phyloP scores from a whole-genome alignment of 2,797 vertebrate species.

The Megalops cyprinoides region DNA sequence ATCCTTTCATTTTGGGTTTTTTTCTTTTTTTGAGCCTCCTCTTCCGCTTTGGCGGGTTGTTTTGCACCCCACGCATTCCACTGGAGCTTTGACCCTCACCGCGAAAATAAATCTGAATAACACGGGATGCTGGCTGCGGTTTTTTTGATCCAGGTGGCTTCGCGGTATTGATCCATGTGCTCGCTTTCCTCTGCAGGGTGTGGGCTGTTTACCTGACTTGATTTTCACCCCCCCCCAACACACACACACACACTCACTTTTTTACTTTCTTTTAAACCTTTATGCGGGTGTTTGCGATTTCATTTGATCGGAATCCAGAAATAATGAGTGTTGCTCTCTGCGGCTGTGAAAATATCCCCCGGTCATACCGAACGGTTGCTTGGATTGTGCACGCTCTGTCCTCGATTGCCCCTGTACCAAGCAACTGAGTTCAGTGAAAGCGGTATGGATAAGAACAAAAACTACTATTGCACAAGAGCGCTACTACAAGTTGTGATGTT shows the following conservation, averaged over 20 bases:
- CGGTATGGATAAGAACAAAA: too few species aligned
- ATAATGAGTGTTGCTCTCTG: not conserved
- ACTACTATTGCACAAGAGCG: too few species aligned
- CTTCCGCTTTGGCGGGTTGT: slow-evolving; percentile 44
- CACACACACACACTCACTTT: too few species aligned
- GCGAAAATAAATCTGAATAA: not conserved
- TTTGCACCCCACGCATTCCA: slow-evolving; percentile 45
- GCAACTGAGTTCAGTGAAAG: too few species aligned
- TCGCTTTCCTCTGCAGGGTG: not conserved
- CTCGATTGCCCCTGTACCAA: not conserved
- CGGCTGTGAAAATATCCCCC: not conserved
- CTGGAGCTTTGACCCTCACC: slow-evolving; percentile 26
- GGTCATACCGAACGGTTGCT: not conserved
- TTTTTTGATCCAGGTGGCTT: slow-evolving; percentile 23
- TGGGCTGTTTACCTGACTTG: not conserved
- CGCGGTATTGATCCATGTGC: slow-evolving; percentile 4
- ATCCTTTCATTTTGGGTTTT: slow-evolving; percentile 76
- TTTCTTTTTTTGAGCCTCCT: slow-evolving; percentile 81
- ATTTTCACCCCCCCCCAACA: not conserved
- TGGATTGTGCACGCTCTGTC: not conserved
- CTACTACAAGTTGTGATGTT: too few species aligned
- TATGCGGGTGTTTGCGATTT: slow-evolving; percentile 13
- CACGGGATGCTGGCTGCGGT: not conserved
- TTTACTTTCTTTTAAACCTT: not conserved
- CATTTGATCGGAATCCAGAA: slow-evolving; percentile 20